These are phyloP conservation scores for Hydraecia micacea DNA, from an alignment of 2,888 invertebrate species.

Conservation along the genomic window DNA sequence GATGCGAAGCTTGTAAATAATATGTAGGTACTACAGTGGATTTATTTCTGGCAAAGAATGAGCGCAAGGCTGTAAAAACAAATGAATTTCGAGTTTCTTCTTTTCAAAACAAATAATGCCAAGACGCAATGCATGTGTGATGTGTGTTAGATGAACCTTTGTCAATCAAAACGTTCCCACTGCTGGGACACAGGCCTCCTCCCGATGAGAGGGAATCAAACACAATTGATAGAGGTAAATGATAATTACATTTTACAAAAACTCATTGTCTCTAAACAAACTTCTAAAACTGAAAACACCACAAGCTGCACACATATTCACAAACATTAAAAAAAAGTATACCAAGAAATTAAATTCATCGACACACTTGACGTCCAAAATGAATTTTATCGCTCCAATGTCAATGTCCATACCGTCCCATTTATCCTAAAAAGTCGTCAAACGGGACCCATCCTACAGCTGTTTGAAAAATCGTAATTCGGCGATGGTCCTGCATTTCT, in stretches of 20 bases:
- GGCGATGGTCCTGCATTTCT: slow-evolving; percentile 78
- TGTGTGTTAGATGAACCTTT: background rate
- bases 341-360: background rate
- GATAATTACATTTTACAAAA: background rate
- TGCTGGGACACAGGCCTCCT: no score
- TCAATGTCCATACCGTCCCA: slow-evolving; percentile 11
- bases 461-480: slow-evolving; percentile 81
- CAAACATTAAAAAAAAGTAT: background rate
- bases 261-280: background rate
- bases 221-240: background rate
- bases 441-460: slow-evolving; percentile 67
- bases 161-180: background rate
- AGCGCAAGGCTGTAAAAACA: background rate
- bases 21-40: background rate
- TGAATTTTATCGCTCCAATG: background rate
- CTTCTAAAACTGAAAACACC: background rate
- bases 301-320: background rate
- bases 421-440: slow-evolving; percentile 48
- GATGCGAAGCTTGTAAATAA: background rate
- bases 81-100: background rate
- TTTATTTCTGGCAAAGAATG: background rate
- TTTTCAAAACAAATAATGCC: background rate
- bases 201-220: no score
- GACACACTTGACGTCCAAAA: background rate
- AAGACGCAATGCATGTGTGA: no score